Base-by-base conservation (phyloP, 2,797 vertebrate species). In the Rachycentron canadum region DNA sequence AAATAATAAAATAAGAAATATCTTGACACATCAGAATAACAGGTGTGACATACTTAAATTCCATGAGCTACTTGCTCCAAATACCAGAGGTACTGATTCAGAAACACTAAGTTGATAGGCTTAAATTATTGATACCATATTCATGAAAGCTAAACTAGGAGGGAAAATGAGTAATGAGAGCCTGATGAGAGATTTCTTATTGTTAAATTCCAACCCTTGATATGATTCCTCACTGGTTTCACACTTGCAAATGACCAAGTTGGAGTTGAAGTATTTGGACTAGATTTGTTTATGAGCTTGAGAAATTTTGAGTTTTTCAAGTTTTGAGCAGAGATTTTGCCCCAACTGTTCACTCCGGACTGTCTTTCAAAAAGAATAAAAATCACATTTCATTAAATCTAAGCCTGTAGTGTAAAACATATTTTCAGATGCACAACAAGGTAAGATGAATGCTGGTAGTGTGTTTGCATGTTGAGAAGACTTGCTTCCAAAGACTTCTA, bases 371-470 rank as follows among this genome's bases (percentile, higher is more conserved):
- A 41, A 63, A 68, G 23, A 70, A 59, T 28, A 32, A 63, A 68
- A 75, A 41, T 43, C 5, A 49, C 32, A 40, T 72, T 73, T 79
- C 45, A 79, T 76, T 69, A 62, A 80, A 76, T 64, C 36, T 47
- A 38, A 52, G 36, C 66, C 63, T 25, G 1, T 47, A 62, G 40
- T 28, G 8, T 57, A 67, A 74, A 81, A 79, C 19, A 74, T 57
- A 60, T 60, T 77, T 76, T 26, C 41, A 58, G 34, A 47, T 64
- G 26, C 61, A 63, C 43, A 49, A 49, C 28, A 53, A 56, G 40
- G 41, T 62, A 52, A 79, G 77, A 69, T 73, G 52, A 56, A 34
- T 8, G 25, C 41, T 40, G 0, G 8, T 55, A 34, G 49, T 38
- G 17, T 61, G 21, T 68, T 34, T 52, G 49, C 36, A 16, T 66